phyloP scores from a whole-genome alignment of 92 coral and sea anemone genomes.

The Ricordea florida region DNA sequence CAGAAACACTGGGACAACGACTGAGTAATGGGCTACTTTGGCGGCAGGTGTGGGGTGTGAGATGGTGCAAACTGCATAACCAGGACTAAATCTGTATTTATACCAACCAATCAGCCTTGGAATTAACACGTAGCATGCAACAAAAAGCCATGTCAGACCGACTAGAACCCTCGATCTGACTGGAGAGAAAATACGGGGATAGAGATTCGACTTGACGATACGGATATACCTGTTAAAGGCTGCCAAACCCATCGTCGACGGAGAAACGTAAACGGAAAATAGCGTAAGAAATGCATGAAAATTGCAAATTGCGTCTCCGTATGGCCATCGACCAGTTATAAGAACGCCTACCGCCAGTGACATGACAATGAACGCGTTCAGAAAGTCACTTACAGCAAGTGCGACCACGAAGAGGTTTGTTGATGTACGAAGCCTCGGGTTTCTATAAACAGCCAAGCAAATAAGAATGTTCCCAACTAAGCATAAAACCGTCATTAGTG shows the following conservation, averaged over 20 bases:
- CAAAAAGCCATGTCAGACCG: neutral
- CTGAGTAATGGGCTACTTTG: neutral
- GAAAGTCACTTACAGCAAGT: neutral
- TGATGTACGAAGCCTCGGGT: conserved; percentile 2
- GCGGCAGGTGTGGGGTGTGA: neutral
- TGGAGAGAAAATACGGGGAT: neutral
- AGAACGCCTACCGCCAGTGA: neutral
- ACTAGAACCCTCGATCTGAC: neutral
- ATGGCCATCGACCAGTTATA: neutral
- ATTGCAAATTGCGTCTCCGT: neutral
- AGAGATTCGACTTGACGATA: neutral
- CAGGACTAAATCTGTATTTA: neutral
- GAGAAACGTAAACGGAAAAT: conserved; percentile 5
- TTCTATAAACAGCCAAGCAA: neutral
- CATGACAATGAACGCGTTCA: neutral
- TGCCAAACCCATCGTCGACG: conserved; percentile 3
- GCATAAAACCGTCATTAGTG: neutral
- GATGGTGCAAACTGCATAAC: conserved; percentile 3
- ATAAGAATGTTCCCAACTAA: neutral
- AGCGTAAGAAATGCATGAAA: neutral
- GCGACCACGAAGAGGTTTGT: conserved; percentile 1
- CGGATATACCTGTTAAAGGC: conserved; percentile 10
- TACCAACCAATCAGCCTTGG: neutral
- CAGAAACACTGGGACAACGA: neutral
- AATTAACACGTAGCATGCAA: neutral